Percentiles rank a stretch among this genome's conserved stretches.
Evolutionary conservation across 2,797 vertebrate species (phyloP).

Genomic region (Anguilla marmorata): DNA sequence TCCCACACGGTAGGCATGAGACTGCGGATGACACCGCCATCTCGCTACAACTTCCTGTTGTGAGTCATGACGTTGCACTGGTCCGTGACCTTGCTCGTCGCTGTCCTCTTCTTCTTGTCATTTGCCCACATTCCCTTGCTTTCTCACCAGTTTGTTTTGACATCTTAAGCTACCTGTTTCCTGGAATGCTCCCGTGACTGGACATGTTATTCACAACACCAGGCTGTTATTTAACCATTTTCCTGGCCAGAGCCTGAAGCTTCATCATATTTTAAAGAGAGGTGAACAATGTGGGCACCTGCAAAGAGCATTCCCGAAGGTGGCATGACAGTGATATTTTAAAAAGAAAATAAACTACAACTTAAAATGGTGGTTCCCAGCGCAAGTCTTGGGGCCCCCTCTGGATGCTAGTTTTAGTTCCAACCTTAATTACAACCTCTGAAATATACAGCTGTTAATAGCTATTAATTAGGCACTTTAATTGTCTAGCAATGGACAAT

Average conservation of each 20-base stretch:
- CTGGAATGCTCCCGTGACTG: neutral
- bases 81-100: neutral
- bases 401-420: neutral
- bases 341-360: neutral
- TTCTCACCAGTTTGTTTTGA: neutral
- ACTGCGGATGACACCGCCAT: neutral
- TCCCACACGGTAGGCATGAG: neutral
- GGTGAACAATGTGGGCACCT: neutral
- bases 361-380: neutral
- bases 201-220: constrained; percentile 5
- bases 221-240: neutral
- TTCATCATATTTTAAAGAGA: neutral
- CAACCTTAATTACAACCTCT: neutral
- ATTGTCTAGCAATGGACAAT: neutral
- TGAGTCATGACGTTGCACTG: neutral
- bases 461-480: neutral
- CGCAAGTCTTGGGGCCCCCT: neutral
- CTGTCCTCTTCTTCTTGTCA: neutral
- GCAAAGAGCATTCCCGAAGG: neutral
- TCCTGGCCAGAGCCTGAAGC: neutral
- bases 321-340: neutral
- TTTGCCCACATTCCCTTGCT: neutral
- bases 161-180: neutral
- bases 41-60: neutral
- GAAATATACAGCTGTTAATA: neutral